Base-by-base conservation (phyloP, 1,140 invertebrate genomes). In the Maniola jurtina region DNA sequence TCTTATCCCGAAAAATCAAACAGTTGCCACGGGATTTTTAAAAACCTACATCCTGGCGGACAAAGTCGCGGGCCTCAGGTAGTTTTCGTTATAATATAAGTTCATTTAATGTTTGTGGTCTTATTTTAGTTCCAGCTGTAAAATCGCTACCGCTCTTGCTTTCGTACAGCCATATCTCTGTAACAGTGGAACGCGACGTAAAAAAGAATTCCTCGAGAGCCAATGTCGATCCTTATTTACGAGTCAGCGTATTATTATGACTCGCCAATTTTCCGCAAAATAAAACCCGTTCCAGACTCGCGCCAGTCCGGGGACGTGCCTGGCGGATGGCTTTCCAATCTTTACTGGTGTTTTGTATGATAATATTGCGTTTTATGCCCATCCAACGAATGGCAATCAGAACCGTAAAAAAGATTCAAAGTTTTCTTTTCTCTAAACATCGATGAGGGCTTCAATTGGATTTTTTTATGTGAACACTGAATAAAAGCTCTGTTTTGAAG, bases 221-320 rank as follows among this genome's bases (percentile, higher is more conserved):
- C 84, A 83, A 84, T 84, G 85, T 71, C 85, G 83, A 86, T 85
- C 84, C 79, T 86, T 86, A 86, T 88, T 86, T 88, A 88, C 84
- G 84, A 85, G 71, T 85, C 83, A 84, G 83, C 81, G 79, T 81
- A 86, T 88, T 88, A 88, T 88, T 88, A 88, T 88, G 86, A 88
- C 83, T 86, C 75, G 84, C 79, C 85, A 88, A 88, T 88, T 88
- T 88, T 88, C 84, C 85, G 81, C 77, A 69, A 83, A 86, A 88
- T 88, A 88, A 88, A 88, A 85, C 59, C 76, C 75, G 79, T 84
- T 81, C 78, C 82, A 80, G 73, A 69, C 66, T 56, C 75, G 69
- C 64, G 68, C 60, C 77, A 72, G 73, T 68, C 60, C 66, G 67
- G 70, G 52, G 71, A 79, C 81, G 80, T 77, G 81, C 80, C 80